Base-by-base conservation (phyloP, 1,140 invertebrate genomes). In the Dendroctonus valens region DNA sequence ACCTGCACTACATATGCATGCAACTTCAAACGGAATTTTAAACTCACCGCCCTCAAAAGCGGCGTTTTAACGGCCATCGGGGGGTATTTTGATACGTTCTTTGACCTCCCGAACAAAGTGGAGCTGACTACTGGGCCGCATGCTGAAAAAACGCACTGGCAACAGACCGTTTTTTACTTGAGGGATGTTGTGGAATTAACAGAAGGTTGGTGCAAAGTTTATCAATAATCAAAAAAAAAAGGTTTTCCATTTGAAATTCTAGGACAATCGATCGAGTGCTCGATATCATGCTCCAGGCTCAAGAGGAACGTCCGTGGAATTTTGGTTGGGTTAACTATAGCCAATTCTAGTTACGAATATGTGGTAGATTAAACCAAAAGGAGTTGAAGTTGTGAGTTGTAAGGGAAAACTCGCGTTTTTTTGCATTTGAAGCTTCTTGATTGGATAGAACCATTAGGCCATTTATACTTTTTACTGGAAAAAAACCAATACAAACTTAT, bases 51-150 rank as follows among this genome's bases (percentile, higher is more conserved):
- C 51, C 82, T 78, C 14, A 84, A 85, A 71, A 86, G 90, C 75
- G 92, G 91, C 64, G 83, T 84, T 67, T 75, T 98, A 37, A 96
- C 94, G 8, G 91, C 93, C 7, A 84, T 98, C 58, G 90, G 94
- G 59, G 94, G 93, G 11, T 98, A 94, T 82, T 99, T 99, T 81
- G 91, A 94, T 80, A 89, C 89, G n/a, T 88, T 87, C 71, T 95
- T 95, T 77, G 90, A 93, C 70, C 76, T 93, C 57, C 85, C 88
- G 3, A 83, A 84, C 72, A 77, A 82, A 37, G 79, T 87, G 11
- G 79, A 82, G 39, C 86, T 94, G 69, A 87, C 87, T 52, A 94
- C 92, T 72, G 90, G 89, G 60, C 94, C 89, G 69, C 82, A 79
- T 69, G 81, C 80, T 74, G 86, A 84, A 75, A 83, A 84, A 67